Evolutionary conservation across 2,888 invertebrate genomes (phyloP).

Genomic region (Torymus tubicola): DNA sequence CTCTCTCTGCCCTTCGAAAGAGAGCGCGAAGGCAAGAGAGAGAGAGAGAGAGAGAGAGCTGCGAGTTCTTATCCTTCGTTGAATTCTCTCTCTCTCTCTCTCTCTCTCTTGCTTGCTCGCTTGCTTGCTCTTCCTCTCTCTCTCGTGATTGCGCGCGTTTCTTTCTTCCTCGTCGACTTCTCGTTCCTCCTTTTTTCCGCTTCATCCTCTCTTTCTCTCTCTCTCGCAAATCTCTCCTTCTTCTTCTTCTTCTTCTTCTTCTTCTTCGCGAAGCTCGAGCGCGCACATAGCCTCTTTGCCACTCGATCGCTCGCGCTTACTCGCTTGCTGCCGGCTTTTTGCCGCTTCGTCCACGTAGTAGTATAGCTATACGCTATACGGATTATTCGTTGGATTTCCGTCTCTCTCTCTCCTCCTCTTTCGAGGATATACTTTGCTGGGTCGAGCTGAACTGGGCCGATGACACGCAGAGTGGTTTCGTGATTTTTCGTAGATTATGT

Average conservation of each 20-base stretch:
- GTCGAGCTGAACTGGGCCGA: no score
- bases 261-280: no score
- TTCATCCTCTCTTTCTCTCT: slow-evolving; percentile 22
- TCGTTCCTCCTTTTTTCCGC: slow-evolving; percentile 17
- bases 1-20: no score
- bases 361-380: background rate
- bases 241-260: background rate
- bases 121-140: slow-evolving; percentile 48
- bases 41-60: no score
- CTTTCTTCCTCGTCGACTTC: slow-evolving; percentile 44
- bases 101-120: no score
- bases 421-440: background rate
- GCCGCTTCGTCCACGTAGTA: background rate
- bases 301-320: no score
- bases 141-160: background rate
- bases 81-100: slow-evolving; percentile 62
- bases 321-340: slow-evolving; percentile 19
- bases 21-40: no score
- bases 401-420: background rate
- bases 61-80: no score
- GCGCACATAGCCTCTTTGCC: no score
- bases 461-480: no score
- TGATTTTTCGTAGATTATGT: no score
- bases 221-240: slow-evolving; percentile 12
- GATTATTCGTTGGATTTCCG: no score